These are phyloP conservation scores for Thalassoma bifasciatum DNA, from an alignment of 2,113 vertebrate genomes.

Conservation along the genomic window DNA sequence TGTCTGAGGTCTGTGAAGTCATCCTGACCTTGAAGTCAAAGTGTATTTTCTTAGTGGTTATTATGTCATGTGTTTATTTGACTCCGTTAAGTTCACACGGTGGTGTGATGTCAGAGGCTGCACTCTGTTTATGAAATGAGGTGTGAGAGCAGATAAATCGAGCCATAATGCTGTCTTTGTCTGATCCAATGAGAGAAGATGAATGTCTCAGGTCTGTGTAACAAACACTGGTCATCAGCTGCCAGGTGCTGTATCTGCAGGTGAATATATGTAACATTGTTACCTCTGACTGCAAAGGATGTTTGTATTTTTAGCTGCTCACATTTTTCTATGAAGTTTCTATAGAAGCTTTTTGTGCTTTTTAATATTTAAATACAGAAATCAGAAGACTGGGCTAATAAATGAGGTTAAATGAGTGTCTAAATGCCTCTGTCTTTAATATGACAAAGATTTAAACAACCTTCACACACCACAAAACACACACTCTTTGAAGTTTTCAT, in stretches of 20 bases:
- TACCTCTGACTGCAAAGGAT: background rate
- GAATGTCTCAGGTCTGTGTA: constrained; percentile 36
- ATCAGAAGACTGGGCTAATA: constrained; percentile 13
- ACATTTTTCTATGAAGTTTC: constrained; percentile 5
- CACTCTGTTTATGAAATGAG: background rate
- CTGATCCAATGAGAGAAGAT: background rate
- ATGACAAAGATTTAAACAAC: background rate
- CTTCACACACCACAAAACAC: no score
- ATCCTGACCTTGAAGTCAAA: background rate
- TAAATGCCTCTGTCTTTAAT: background rate
- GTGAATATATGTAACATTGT: background rate
- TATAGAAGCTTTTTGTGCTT: constrained; percentile 2
- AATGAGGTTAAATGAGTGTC: background rate
- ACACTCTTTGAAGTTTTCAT: no score
- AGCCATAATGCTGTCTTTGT: background rate
- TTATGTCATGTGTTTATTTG: no score
- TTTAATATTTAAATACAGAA: background rate
- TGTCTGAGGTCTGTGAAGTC: no score
- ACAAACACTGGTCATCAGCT: background rate
- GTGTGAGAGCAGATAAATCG: background rate
- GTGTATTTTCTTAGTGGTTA: background rate
- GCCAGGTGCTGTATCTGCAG: background rate
- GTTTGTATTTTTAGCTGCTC: constrained; percentile 1
- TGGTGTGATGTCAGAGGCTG: background rate
- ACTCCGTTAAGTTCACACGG: no score